phyloP scores from a whole-genome alignment of 2,797 vertebrate species.

The Xenentodon cancila region DNA sequence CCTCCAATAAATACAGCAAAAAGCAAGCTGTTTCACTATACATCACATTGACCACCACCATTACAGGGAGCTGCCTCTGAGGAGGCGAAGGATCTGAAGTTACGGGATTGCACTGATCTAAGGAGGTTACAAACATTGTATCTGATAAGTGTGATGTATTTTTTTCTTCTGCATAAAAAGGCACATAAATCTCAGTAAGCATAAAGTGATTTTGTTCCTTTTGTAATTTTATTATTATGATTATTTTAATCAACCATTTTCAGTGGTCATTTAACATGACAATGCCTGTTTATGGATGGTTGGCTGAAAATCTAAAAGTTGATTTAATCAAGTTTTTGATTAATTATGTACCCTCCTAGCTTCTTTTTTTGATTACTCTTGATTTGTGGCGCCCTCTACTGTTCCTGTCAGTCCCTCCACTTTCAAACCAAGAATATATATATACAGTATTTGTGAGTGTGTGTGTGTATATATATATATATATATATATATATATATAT shows the following conservation, averaged over 20 bases:
- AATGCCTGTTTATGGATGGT: too few relatives aligned
- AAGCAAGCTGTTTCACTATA: not conserved
- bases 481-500: too few relatives aligned
- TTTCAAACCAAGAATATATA: too few relatives aligned
- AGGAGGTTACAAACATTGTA: not conserved
- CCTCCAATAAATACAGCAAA: too few relatives aligned
- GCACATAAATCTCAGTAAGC: too few relatives aligned
- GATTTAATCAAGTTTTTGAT: not conserved
- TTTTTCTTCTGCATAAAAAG: not conserved
- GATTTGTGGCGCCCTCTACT: conserved; percentile 62
- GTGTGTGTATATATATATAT: too few relatives aligned
- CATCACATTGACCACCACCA: not conserved
- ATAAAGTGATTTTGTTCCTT: too few relatives aligned
- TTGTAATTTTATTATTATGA: too few relatives aligned
- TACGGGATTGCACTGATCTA: not conserved
- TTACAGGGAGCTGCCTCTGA: not conserved
- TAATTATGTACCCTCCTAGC: not conserved
- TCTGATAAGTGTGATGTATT: not conserved
- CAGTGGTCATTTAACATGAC: too few relatives aligned
- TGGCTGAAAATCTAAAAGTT: not conserved
- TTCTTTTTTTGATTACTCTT: not conserved
- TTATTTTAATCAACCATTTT: too few relatives aligned
- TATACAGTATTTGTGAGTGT: too few relatives aligned
- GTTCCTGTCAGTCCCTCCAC: conserved; percentile 5
- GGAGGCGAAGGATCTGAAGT: not conserved